phyloP scores from a whole-genome alignment of 2,888 invertebrate genomes.

The Chrysotoxum bicinctum region DNA sequence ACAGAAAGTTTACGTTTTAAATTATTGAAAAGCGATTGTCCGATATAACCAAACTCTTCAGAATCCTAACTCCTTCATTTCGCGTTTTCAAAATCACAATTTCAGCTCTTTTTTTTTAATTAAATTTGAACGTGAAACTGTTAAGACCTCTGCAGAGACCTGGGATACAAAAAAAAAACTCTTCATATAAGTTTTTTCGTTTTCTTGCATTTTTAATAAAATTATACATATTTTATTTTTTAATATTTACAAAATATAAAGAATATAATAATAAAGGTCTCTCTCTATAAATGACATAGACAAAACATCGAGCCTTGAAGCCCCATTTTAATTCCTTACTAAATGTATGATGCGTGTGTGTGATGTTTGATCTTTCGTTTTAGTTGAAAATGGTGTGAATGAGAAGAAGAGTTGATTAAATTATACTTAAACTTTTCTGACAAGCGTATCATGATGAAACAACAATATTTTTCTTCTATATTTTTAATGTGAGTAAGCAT shows the following conservation, averaged over 20 bases:
- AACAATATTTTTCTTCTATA: background rate
- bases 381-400: slow-evolving; percentile 4
- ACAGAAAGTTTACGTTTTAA: too few species aligned
- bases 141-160: too few species aligned
- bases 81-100: too few species aligned
- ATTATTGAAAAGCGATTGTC: too few species aligned
- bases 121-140: too few species aligned
- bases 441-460: slow-evolving; percentile 26
- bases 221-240: slow-evolving; percentile 35
- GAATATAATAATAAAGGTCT: slow-evolving; percentile 35
- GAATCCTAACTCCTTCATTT: too few species aligned
- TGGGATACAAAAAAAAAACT: background rate
- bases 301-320: background rate
- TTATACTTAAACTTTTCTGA: slow-evolving; percentile 8
- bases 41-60: too few species aligned
- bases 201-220: slow-evolving; percentile 63
- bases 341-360: slow-evolving; percentile 6
- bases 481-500: slow-evolving; percentile 73
- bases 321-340: background rate
- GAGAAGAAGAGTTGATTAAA: slow-evolving; percentile 10
- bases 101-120: too few species aligned
- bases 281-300: slow-evolving; percentile 26
- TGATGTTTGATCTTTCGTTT: background rate
- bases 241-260: slow-evolving; percentile 56
- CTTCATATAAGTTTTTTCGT: slow-evolving; percentile 4